Evolutionary conservation across 2,888 invertebrate species (phyloP).

Genomic region (Poecilobothrus nobilitatus): DNA sequence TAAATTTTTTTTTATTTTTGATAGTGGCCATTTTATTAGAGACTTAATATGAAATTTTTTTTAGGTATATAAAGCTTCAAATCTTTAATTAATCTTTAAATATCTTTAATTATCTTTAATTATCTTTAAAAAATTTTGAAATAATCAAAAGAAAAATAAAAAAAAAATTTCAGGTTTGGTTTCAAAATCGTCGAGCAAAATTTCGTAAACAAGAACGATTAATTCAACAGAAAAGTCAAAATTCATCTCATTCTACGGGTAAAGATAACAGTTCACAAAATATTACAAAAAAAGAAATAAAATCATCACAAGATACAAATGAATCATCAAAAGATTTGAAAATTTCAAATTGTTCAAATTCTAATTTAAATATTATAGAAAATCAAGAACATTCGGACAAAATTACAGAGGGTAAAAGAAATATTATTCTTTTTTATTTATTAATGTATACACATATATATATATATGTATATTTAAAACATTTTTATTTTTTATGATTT

Average conservation of each 20-base stretch:
- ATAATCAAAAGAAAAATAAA: no score
- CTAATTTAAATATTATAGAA: not conserved
- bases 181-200: conserved; percentile 37
- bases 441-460: no score
- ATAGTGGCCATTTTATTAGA: no score
- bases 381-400: not conserved
- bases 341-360: not conserved
- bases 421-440: no score
- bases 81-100: no score
- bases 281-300: not conserved
- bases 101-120: no score
- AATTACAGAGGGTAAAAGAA: not conserved
- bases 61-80: no score
- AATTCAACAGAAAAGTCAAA: conserved; percentile 21
- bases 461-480: no score
- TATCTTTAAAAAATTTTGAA: no score
- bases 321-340: not conserved
- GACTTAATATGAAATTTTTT: no score
- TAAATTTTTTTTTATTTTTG: no score
- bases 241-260: not conserved
- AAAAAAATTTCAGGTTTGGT: conserved; percentile 38
- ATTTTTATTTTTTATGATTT: no score
- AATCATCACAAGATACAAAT: not conserved
- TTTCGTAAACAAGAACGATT: conserved; percentile 38
- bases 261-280: not conserved